Evolutionary conservation across 1,140 invertebrate genomes (phyloP).

Genomic region (Camponotus vicinus): DNA sequence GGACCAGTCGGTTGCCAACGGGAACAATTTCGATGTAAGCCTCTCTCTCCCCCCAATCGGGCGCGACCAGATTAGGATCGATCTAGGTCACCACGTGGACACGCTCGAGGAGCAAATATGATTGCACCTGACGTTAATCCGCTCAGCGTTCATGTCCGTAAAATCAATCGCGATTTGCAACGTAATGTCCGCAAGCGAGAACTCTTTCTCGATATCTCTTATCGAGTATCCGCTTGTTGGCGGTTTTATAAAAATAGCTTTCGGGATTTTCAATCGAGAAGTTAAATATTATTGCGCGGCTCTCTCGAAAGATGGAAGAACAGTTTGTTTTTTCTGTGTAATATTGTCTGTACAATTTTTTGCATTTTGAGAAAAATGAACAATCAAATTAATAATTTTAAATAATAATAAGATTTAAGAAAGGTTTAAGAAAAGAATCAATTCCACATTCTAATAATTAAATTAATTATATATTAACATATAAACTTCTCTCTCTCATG

Average conservation of each 20-base stretch:
- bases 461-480: not conserved
- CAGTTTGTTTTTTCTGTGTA: not conserved
- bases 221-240: not conserved
- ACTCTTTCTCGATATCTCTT: constrained; percentile 18
- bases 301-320: not conserved
- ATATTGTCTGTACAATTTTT: constrained; percentile 6
- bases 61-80: constrained; percentile 59
- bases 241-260: not conserved
- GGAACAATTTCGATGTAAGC: constrained; percentile 67
- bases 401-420: not conserved
- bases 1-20: constrained; percentile 19
- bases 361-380: not conserved
- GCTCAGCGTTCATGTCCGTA: constrained; percentile 35
- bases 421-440: no score
- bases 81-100: constrained; percentile 60
- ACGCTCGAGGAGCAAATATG: constrained; percentile 49
- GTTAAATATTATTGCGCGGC: constrained; percentile 17
- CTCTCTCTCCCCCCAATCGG: not conserved
- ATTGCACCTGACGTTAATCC: constrained; percentile 43
- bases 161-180: constrained; percentile 47
- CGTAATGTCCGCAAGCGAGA: constrained; percentile 19
- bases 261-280: not conserved
- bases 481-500: not conserved
- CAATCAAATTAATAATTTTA: not conserved
- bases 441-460: not conserved